Conservation (phyloP, 2,888 invertebrate species). For the Tipula confusa region DNA sequence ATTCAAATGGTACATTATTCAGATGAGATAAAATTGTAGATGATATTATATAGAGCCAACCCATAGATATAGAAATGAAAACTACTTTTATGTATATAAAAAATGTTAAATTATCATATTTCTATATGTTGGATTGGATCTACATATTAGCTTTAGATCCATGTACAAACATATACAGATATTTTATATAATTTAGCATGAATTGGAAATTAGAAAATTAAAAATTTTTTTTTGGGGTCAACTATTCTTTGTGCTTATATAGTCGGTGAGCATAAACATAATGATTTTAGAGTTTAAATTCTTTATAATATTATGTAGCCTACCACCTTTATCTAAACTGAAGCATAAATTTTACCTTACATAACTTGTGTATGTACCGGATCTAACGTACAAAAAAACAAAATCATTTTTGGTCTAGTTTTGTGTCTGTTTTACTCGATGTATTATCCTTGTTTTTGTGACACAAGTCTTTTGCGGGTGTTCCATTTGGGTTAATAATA, state of each 20-base stretch:
- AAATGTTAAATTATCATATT: not conserved
- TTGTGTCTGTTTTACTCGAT: not conserved
- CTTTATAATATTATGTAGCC: not conserved
- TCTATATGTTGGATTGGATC: not conserved
- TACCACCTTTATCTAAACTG: not conserved
- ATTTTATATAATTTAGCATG: not conserved
- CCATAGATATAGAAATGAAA: too few species aligned
- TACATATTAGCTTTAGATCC: not conserved
- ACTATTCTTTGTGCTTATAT: not conserved
- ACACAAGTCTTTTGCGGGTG: not conserved
- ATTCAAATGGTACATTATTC: not conserved
- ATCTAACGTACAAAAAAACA: not conserved
- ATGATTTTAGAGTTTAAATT: not conserved
- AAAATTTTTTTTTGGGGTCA: not conserved
- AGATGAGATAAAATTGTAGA: not conserved
- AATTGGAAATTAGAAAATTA: not conserved
- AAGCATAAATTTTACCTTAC: not conserved
- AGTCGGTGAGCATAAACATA: not conserved
- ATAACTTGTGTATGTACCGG: not conserved
- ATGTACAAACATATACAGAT: not conserved
- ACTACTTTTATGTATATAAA: not conserved
- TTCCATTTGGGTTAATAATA: too few species aligned
- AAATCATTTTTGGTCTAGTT: not conserved
- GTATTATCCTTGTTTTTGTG: not conserved
- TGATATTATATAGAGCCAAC: not conserved